Conservation (phyloP, 2,888 invertebrate species). For the Tethea ocularis region DNA sequence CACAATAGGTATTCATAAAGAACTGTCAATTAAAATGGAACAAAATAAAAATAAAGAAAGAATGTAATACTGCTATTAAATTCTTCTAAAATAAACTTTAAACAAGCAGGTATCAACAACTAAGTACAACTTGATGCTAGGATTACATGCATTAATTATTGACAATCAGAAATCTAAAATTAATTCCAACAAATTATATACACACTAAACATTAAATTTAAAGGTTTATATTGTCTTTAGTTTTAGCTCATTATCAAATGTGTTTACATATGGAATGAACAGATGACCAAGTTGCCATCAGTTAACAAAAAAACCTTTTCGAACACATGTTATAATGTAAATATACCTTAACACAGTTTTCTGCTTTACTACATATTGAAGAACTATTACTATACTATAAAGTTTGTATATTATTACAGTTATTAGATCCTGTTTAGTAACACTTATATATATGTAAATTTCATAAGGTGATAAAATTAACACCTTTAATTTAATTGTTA, state of each 20-base stretch:
- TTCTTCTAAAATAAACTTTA: background rate
- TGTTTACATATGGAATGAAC: constrained; percentile 52
- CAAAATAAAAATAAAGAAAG: background rate
- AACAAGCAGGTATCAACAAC: background rate
- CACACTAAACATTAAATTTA: background rate
- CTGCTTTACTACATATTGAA: constrained; percentile 34
- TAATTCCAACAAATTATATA: background rate
- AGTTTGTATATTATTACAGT: constrained; percentile 40
- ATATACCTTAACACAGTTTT: constrained; percentile 47
- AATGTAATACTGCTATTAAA: background rate
- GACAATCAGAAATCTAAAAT: background rate
- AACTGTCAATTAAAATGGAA: background rate
- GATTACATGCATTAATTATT: background rate
- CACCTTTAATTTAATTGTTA: constrained; percentile 10
- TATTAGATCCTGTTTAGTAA: constrained; percentile 40
- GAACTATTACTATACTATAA: constrained; percentile 24
- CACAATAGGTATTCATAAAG: background rate
- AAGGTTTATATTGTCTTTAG: constrained; percentile 12
- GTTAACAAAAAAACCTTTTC: constrained; percentile 47
- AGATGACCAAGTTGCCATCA: constrained; percentile 46
- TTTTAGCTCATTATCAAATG: constrained; percentile 26
- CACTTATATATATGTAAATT: constrained; percentile 28
- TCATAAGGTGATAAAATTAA: constrained; percentile 30
- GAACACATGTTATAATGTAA: constrained; percentile 68
- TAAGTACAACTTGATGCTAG: background rate